These are phyloP conservation scores for Cyprinella venusta DNA, from an alignment of 2,797 vertebrate species.

Conservation along the genomic window DNA sequence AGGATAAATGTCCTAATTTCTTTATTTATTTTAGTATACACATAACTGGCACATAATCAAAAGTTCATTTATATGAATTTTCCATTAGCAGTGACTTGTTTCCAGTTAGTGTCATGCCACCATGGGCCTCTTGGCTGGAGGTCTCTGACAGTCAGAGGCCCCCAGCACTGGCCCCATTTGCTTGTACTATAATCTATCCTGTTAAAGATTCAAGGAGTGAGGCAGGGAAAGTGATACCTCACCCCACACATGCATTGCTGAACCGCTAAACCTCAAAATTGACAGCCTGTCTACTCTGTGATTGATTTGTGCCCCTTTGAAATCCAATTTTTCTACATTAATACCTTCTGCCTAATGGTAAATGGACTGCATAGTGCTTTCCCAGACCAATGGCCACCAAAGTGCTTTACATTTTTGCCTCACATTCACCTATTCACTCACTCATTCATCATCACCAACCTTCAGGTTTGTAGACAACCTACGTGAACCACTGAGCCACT, in stretches of 20 bases:
- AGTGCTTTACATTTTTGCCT: no score
- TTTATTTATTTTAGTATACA: neutral
- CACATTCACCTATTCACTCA: no score
- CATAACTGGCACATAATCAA: neutral
- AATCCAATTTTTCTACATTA: conserved; percentile 29
- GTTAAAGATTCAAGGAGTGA: conserved; percentile 11
- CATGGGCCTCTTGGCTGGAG: neutral
- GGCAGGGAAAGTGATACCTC: neutral
- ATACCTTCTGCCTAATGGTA: neutral
- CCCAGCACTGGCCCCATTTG: conserved; percentile 2
- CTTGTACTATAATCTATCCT: neutral
- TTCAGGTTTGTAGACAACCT: no score
- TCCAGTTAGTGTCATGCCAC: neutral
- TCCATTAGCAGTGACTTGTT: neutral
- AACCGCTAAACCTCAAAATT: neutral
- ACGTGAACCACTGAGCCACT: no score
- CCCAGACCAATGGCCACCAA: no score
- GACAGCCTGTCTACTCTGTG: neutral
- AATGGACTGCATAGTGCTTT: no score
- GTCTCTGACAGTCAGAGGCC: neutral
- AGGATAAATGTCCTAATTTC: neutral
- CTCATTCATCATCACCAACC: no score
- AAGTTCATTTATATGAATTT: neutral
- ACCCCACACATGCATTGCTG: neutral
- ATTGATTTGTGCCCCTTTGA: conserved; percentile 9